phyloP scores from a whole-genome alignment of 2,888 invertebrate species.

The Pheosia gnoma region DNA sequence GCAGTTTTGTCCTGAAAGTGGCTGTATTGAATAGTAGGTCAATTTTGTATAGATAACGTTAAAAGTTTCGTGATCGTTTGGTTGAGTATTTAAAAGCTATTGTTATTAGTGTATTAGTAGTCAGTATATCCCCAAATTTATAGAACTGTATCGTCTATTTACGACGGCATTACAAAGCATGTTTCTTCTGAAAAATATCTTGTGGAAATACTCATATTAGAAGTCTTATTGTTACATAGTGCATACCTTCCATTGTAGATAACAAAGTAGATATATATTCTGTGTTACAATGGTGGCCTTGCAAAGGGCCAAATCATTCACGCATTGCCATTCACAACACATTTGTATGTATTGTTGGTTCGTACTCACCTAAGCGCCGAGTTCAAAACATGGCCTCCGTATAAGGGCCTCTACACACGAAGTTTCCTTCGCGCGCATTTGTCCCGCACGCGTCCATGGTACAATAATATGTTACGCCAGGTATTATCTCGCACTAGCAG shows the following conservation, averaged over 20 bases:
- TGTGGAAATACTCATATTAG: no score
- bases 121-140: no score
- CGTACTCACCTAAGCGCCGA: background rate
- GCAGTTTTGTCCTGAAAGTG: constrained; percentile 4
- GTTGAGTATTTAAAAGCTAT: background rate
- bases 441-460: no score
- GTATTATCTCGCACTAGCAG: no score
- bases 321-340: background rate
- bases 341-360: background rate
- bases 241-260: background rate
- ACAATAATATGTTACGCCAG: no score
- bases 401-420: background rate
- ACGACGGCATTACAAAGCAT: no score
- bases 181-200: no score
- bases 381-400: constrained; percentile 2
- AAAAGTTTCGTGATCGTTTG: background rate
- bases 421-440: no score
- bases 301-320: background rate
- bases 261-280: background rate
- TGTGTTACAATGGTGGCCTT: background rate
- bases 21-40: constrained; percentile 7
- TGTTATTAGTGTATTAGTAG: no score
- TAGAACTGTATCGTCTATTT: no score
- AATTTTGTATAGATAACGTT: constrained; percentile 1
- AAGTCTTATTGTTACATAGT: no score